Evolutionary conservation across 2,888 invertebrate genomes (phyloP), one percentile per base, ranked within the genome.

Genomic region (Drosophila putrida): DNA sequence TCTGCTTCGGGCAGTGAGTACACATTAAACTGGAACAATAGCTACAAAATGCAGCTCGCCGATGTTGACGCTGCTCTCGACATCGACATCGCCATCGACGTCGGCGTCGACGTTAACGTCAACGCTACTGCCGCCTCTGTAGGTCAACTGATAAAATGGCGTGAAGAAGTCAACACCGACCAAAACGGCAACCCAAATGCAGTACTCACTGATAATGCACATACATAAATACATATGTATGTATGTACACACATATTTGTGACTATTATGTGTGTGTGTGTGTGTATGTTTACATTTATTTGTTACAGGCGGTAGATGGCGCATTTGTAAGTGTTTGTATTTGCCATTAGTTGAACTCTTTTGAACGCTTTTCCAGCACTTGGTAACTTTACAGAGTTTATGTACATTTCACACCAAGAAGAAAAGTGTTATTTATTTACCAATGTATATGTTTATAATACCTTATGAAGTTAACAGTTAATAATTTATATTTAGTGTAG

Each of bases 101-200:
- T 4, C 36, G n/a, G 9, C 59, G 54, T 20, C 50, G 11, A 31
- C 46, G 54, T 38, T 10, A 20, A 15, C 39, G 39, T 51, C 38
- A 44, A n/a, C 50, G 55, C 44, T 39, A 43, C 73, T 67, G 51
- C 28, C 47, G 66, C 74, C 74, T 82, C 82, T 84, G 77, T 85
- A 85, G 83, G 83, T 85, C 83, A 83, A 80, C 78, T 81, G 83
- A 84, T 82, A 81, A 79, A 74, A 77, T 76, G 65, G 69, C 62
- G 63, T 76, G 61, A 76, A 78, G 65, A 70, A 66, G 43, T 50
- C 58, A 75, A 75, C 69, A 69, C 55, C 60, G 57, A 75, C 59
- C 64, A 46, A 71, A 75, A 66, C 61, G 59, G 59, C 76, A 72
- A 75, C 63, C 67, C 60, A 75, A 75, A 77, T 69, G 69, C 72